These are phyloP conservation scores for Euplagia quadripunctaria DNA, from an alignment of 2,888 invertebrate genomes.

Conservation along the genomic window DNA sequence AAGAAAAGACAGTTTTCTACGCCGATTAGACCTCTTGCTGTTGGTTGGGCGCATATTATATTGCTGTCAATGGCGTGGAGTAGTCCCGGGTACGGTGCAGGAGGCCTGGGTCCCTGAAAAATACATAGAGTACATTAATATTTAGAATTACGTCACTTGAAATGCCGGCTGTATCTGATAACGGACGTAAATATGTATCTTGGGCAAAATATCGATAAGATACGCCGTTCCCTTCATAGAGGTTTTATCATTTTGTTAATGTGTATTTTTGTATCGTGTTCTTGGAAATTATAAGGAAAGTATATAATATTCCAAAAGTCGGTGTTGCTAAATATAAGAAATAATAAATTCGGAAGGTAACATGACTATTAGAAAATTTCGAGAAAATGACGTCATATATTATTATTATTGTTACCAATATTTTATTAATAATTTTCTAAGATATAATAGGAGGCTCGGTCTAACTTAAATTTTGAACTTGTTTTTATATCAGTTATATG, in stretches of 20 bases:
- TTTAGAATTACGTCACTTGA: slow-evolving; percentile 29
- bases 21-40: slow-evolving; percentile 68
- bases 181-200: slow-evolving; percentile 29
- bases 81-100: slow-evolving; percentile 47
- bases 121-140: slow-evolving; percentile 29
- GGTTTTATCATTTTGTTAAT: slow-evolving; percentile 22
- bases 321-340: not conserved
- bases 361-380: too few relatives aligned
- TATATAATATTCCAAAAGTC: not conserved
- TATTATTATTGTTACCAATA: too few relatives aligned
- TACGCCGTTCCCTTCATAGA: slow-evolving; percentile 12
- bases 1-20: slow-evolving; percentile 77
- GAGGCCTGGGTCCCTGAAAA: slow-evolving; percentile 58
- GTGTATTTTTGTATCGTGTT: not conserved
- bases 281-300: not conserved
- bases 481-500: too few relatives aligned
- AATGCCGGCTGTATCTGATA: slow-evolving; percentile 30
- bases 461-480: too few relatives aligned
- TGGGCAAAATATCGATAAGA: slow-evolving; percentile 35
- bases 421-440: too few relatives aligned
- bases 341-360: not conserved
- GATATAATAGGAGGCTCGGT: too few relatives aligned
- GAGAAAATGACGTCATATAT: too few relatives aligned
- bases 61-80: slow-evolving; percentile 63
- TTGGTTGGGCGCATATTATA: slow-evolving; percentile 73